A percentile compares a stretch with the other conserved stretches of the same genome.
phyloP scores from a whole-genome alignment of 2,888 invertebrate species.

The Portevinia maculata region DNA sequence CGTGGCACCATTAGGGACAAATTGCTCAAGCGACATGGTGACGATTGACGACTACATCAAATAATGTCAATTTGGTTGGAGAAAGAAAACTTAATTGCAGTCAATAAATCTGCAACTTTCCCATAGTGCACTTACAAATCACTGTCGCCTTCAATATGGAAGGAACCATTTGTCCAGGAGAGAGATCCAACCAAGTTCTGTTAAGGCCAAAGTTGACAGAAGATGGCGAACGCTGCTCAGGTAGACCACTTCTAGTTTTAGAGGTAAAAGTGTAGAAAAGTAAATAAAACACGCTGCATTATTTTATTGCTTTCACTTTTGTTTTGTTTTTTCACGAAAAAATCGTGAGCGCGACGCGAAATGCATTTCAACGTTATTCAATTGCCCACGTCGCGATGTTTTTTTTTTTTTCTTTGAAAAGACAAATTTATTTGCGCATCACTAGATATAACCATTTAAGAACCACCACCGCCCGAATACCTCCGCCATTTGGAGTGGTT shows the following conservation, averaged over 20 bases:
- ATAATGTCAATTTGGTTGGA: constrained; percentile 51
- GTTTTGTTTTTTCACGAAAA: constrained; percentile 33
- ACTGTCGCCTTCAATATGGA: constrained; percentile 56
- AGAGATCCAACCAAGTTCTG: constrained; percentile 22
- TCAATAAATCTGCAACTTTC: constrained; percentile 68
- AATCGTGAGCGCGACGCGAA: not conserved
- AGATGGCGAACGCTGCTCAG: not conserved
- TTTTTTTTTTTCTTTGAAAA: constrained; percentile 2
- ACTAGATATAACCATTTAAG: constrained; percentile 54
- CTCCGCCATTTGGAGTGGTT: constrained; percentile 18
- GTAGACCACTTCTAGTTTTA: constrained; percentile 1
- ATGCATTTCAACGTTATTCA: constrained; percentile 22
- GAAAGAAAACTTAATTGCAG: constrained; percentile 59
- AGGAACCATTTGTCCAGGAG: constrained; percentile 23
- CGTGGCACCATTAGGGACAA: constrained; percentile 50
- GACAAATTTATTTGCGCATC: constrained; percentile 57
- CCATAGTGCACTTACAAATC: constrained; percentile 34
- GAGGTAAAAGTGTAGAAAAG: constrained; percentile 30
- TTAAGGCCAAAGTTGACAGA: constrained; percentile 54
- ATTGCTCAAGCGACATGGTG: constrained; percentile 30
- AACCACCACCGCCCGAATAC: not conserved
- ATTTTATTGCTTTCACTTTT: constrained; percentile 68
- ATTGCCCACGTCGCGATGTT: not conserved
- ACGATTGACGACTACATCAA: constrained; percentile 12
- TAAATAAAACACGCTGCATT: constrained; percentile 22